These are phyloP conservation scores for Syngnathus floridae DNA, from an alignment of 2,113 vertebrate species.

Conservation along the genomic window DNA sequence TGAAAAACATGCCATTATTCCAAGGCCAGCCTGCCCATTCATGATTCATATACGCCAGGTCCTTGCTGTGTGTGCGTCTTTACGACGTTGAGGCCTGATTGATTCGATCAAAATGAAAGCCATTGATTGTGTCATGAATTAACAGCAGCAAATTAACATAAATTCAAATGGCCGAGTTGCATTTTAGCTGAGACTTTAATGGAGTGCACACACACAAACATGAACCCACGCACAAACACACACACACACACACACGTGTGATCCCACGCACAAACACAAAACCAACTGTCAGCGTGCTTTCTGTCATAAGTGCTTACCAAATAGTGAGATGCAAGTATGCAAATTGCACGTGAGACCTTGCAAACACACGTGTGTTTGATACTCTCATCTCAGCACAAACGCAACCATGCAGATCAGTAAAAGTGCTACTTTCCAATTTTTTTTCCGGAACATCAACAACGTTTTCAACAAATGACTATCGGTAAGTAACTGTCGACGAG, in stretches of 20 bases:
- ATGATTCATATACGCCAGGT: conserved; percentile 52
- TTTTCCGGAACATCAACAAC: neutral
- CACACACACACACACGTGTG: conserved; percentile 6
- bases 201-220: conserved; percentile 28
- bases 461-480: conserved; percentile 2
- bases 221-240: conserved; percentile 9
- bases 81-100: conserved; percentile 59
- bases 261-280: conserved; percentile 11
- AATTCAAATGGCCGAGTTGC: conserved; percentile 66
- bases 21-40: conserved; percentile 48
- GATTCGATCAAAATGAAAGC: conserved; percentile 71
- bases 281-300: conserved; percentile 28
- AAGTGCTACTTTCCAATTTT: neutral
- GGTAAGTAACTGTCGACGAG: neutral
- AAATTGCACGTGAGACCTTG: conserved; percentile 27
- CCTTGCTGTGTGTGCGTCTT: conserved; percentile 30
- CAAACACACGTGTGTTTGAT: conserved; percentile 14
- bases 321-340: conserved; percentile 31
- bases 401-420: neutral
- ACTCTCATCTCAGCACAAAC: conserved; percentile 2
- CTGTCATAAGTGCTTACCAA: conserved; percentile 47
- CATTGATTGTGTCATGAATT: conserved; percentile 71
- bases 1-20: conserved; percentile 46
- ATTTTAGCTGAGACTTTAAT: conserved; percentile 55
- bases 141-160: conserved; percentile 68